Percentiles rank a stretch among this genome's conserved stretches.
phyloP scores from a whole-genome alignment of 1,140 invertebrate species.

The Pseudomyrmex cubaensis region DNA sequence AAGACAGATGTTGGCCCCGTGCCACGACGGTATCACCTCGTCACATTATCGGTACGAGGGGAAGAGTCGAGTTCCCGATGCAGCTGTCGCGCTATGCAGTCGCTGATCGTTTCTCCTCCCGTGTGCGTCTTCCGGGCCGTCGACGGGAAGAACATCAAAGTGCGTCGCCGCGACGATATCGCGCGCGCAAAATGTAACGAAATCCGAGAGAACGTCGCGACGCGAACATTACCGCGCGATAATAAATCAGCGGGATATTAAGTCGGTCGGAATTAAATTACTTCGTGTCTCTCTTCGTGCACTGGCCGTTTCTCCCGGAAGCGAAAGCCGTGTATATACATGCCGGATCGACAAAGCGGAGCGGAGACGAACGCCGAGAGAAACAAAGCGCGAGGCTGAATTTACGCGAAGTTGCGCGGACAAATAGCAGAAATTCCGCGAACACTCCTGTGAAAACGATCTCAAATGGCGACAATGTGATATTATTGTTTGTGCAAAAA shows the following conservation, averaged over 20 bases:
- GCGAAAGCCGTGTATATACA: neutral
- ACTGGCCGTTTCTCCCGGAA: conserved; percentile 21
- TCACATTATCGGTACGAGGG: conserved; percentile 25
- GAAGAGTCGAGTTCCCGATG: conserved; percentile 2
- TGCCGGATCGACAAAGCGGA: neutral
- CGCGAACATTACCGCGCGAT: neutral
- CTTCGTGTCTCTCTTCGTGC: neutral
- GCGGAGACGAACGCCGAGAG: neutral
- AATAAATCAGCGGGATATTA: conserved; percentile 6
- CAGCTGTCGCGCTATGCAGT: neutral
- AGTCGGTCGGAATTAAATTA: conserved; percentile 44
- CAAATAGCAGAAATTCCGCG: too few relatives aligned
- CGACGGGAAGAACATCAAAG: neutral
- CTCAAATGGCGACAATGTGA: too few relatives aligned
- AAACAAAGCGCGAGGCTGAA: neutral
- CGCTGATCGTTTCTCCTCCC: conserved; percentile 3
- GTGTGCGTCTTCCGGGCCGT: neutral
- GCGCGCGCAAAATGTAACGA: neutral
- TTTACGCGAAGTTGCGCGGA: neutral
- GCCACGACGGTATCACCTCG: conserved; percentile 37
- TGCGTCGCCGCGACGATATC: neutral
- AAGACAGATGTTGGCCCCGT: conserved; percentile 49
- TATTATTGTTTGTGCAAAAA: too few relatives aligned
- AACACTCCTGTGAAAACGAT: too few relatives aligned
- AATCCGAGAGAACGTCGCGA: conserved; percentile 7